Base-by-base conservation (phyloP, 2,797 vertebrate species). In the Iguana delicatissima region DNA sequence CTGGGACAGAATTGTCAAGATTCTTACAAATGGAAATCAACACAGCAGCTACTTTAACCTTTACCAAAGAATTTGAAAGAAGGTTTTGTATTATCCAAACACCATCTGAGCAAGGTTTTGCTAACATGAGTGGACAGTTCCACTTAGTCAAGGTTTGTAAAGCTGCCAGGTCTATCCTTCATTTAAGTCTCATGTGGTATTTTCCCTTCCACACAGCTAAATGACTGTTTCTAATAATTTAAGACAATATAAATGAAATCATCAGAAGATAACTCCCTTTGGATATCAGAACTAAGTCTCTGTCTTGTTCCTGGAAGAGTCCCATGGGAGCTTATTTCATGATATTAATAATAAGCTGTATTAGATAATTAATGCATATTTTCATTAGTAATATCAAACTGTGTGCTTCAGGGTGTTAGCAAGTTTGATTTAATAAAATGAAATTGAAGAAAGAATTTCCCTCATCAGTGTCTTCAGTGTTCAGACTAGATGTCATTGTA, bases 341-440 rank as follows among this genome's bases (percentile, higher is more conserved):
- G 29, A 88, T 80, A 77, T 52, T 14, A 18, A 94, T 84, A 85
- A 50, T 84, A 89, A 85, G 13, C 55, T 91, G 35, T 91, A 77
- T 93, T 94, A 86, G 35, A 88, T 92, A 92, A 90, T 95, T 83
- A 93, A 89, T 85, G 18, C 89, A 9, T 91, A 74, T 90, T 92
- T 94, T 93, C 90, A 86, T 91, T 95, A 94, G 10, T 88, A 91
- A 80, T 67, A 82, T 24, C 76, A 87, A 92, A 84, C 86, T 92
- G 91, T 6, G 9, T 79, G 86, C 94, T 80, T 59, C 72, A 92
- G 89, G n/a, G 73, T 90, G 91, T 95, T 94, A 94, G 83, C 52
- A 72, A 81, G 80, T 92, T 95, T 20, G 92, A n/a, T 91, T 94
- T 94, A 94, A 91, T 80, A 35, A 93, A 93, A 42, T 0, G 4